Evolutionary conservation across 2,797 vertebrate genomes (phyloP).

Genomic region (Hyperoplus immaculatus): DNA sequence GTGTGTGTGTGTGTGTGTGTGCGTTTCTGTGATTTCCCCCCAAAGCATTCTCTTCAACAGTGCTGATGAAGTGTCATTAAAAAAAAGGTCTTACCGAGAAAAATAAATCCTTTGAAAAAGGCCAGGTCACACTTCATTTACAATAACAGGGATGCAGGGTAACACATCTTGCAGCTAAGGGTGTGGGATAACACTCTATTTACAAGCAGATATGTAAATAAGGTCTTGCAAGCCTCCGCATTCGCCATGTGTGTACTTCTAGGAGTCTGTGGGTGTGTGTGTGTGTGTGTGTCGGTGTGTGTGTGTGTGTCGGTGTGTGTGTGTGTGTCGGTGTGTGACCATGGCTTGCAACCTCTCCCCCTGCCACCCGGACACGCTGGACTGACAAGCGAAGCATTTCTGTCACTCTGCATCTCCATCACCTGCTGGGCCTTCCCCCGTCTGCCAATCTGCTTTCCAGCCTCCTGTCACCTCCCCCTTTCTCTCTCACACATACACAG

Average conservation of each 20-base stretch:
- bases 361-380: constrained; percentile 72
- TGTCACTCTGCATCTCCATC: constrained; percentile 83
- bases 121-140: constrained; percentile 64
- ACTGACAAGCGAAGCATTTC: constrained; percentile 81
- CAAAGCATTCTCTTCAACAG: constrained; percentile 20
- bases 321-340: constrained; percentile 14
- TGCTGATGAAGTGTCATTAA: constrained; percentile 68
- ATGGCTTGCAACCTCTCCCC: constrained; percentile 46
- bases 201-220: constrained; percentile 50
- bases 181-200: constrained; percentile 45
- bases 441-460: constrained; percentile 74
- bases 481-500: constrained; percentile 4
- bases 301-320: constrained; percentile 37
- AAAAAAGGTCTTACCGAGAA: constrained; percentile 47
- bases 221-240: constrained; percentile 25
- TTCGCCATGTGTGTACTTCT: background rate
- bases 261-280: constrained; percentile 2
- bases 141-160: constrained; percentile 52
- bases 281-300: constrained; percentile 26
- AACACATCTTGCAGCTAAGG: constrained; percentile 59
- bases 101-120: constrained; percentile 51
- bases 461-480: constrained; percentile 47
- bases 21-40: constrained; percentile 24
- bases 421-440: constrained; percentile 64
- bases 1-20: constrained; percentile 12